Evolutionary conservation across 2,888 invertebrate species (phyloP).

Genomic region (Oscheius sp.): DNA sequence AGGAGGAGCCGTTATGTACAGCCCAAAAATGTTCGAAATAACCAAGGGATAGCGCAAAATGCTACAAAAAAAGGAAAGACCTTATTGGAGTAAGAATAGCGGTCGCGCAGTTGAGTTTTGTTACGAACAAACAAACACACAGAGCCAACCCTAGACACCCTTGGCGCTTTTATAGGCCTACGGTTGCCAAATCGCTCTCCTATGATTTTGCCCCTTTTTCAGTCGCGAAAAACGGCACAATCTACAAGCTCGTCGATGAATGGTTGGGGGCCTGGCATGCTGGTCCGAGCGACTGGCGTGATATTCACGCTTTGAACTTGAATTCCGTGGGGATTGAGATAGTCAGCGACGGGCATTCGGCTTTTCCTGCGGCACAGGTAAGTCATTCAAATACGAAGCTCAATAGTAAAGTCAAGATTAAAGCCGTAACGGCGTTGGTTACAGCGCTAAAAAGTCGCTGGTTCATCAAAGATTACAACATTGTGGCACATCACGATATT

Average conservation of each 20-base stretch:
- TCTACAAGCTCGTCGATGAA: constrained; percentile 29
- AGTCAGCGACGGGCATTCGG: constrained; percentile 29
- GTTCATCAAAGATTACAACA: constrained; percentile 25
- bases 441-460: constrained; percentile 26
- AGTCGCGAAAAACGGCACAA: constrained; percentile 34
- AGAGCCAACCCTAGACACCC: too few relatives aligned
- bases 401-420: background rate
- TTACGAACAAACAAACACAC: too few relatives aligned
- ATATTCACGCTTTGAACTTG: constrained; percentile 17
- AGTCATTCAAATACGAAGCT: background rate
- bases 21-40: background rate
- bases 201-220: too few relatives aligned
- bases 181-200: too few relatives aligned
- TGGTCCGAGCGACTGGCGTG: constrained; percentile 24
- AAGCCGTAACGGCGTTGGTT: constrained; percentile 15
- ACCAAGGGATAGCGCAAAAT: background rate
- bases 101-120: too few relatives aligned
- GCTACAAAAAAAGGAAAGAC: background rate
- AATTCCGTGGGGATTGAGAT: constrained; percentile 36
- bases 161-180: too few relatives aligned
- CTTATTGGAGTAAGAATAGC: too few relatives aligned
- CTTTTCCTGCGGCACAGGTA: constrained; percentile 27
- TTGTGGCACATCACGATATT: constrained; percentile 33
- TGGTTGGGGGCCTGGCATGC: constrained; percentile 35
- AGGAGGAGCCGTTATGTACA: too few relatives aligned